Conservation (phyloP, 2,888 invertebrate genomes). For the Exephanes ischioxanthus region DNA sequence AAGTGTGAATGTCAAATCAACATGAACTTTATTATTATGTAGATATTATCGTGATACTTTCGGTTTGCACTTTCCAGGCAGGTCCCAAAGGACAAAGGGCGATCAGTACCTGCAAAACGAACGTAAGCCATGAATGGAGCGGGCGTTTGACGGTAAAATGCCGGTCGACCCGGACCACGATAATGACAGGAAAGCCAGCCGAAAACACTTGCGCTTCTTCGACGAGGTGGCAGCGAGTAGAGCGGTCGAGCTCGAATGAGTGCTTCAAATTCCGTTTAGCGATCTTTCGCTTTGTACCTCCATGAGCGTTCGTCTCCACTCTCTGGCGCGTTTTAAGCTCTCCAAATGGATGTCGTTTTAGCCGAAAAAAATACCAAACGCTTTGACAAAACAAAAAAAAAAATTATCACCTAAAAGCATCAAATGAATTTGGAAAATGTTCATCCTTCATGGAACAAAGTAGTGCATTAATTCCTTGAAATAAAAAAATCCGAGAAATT, state of each 20-base stretch:
- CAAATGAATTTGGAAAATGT: not conserved
- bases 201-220: constrained; percentile 56
- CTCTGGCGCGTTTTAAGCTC: constrained; percentile 78
- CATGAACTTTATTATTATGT: too few species aligned
- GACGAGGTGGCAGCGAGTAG: constrained; percentile 36
- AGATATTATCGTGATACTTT: too few species aligned
- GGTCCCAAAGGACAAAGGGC: not conserved
- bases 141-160: constrained; percentile 56
- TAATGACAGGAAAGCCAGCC: constrained; percentile 80
- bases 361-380: constrained; percentile 20
- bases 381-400: constrained; percentile 17
- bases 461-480: not conserved
- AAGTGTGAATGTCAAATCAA: too few species aligned
- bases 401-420: constrained; percentile 8
- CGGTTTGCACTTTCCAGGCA: too few species aligned
- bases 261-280: constrained; percentile 72
- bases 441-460: not conserved
- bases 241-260: constrained; percentile 6
- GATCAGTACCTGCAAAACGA: constrained; percentile 43
- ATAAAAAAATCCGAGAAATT: not conserved
- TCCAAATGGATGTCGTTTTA: constrained; percentile 73
- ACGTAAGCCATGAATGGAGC: constrained; percentile 3
- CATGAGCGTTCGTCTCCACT: constrained; percentile 68
- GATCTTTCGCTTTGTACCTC: constrained; percentile 78
- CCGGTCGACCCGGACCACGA: constrained; percentile 71